These are phyloP conservation scores for Mus musculus DNA, from an alignment of 2,113 vertebrate species.

Conservation along the genomic window GRCm39 chr10:90894501-90895000, in stretches of 20 bases:
- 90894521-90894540: neutral
- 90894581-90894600: neutral
- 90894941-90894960: neutral
- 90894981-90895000: neutral
- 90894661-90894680: neutral
- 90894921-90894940: neutral
- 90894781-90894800: neutral
- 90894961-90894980: neutral
- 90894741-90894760: slow-evolving; percentile 23
- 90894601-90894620: neutral
- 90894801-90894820: slow-evolving; percentile 21
- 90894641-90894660: neutral
- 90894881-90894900: neutral
- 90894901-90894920: slow-evolving; percentile 7
- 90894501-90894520: neutral
- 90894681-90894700: neutral
- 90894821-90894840: neutral
- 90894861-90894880: neutral
- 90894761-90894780: slow-evolving; percentile 1
- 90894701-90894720: neutral
- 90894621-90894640: neutral
- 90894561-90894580: neutral
- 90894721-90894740: neutral
- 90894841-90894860: neutral
- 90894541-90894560: neutral